phyloP scores from a whole-genome alignment of 2,113 vertebrate species.

The Alligator sinensis region DNA sequence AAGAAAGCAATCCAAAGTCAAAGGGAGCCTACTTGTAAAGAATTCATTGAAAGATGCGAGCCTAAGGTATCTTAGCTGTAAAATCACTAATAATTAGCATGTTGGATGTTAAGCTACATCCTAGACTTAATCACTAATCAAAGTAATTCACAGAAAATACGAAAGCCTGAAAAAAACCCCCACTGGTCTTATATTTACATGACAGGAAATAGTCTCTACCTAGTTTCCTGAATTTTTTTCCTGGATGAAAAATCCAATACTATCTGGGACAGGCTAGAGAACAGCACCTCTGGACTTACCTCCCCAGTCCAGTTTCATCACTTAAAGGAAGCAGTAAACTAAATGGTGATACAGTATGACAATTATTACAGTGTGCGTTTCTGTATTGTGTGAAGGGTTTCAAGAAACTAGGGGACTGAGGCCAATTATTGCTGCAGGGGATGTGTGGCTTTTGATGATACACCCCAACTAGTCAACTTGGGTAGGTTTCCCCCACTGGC shows the following conservation, averaged over 20 bases:
- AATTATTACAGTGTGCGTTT: not conserved
- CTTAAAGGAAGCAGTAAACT: not conserved
- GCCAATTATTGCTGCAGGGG: not conserved
- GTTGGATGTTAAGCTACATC: not conserved
- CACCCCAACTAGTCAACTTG: not conserved
- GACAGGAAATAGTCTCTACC: not conserved
- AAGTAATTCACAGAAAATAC: not conserved
- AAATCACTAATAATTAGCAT: not conserved
- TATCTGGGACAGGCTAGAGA: not conserved
- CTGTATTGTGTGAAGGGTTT: not conserved
- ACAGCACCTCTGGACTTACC: not conserved
- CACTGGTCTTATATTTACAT: not conserved
- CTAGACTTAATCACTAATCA: not conserved
- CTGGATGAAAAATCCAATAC: not conserved
- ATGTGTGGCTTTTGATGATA: fast-evolving
- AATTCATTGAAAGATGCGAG: not conserved
- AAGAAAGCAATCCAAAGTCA: not conserved
- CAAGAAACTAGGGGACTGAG: not conserved
- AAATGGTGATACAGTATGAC: not conserved
- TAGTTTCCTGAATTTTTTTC: not conserved
- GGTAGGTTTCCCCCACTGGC: not conserved
- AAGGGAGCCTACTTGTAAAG: not conserved
- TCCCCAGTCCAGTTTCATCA: not conserved
- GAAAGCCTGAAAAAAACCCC: not conserved
- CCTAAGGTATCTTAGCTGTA: not conserved